A percentile compares a stretch with the other conserved stretches of the same genome.
These are phyloP conservation scores for Caerostris darwini DNA, from an alignment of 1,140 invertebrate genomes.

Conservation along the genomic window DNA sequence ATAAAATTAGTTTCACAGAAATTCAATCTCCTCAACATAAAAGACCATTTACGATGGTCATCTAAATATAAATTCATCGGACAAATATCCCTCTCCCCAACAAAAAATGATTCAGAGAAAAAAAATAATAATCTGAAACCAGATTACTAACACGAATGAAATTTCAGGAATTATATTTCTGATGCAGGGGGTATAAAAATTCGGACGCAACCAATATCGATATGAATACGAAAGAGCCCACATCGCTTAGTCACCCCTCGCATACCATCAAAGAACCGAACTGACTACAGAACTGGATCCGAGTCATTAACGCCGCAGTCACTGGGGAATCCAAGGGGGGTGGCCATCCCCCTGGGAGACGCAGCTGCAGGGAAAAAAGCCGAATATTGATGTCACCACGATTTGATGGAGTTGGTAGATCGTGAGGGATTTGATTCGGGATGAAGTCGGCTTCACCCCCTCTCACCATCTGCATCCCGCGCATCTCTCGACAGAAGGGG, in stretches of 20 bases:
- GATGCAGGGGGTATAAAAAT: slow-evolving; percentile 31
- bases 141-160: not conserved
- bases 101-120: not conserved
- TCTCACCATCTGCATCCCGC: slow-evolving; percentile 54
- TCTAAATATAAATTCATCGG: not conserved
- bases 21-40: too few relatives aligned
- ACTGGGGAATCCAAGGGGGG: not conserved
- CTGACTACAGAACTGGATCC: slow-evolving; percentile 38
- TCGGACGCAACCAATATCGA: slow-evolving; percentile 6
- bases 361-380: slow-evolving; percentile 48
- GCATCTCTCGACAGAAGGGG: not conserved
- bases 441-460: not conserved
- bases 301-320: slow-evolving; percentile 69
- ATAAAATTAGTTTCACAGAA: too few relatives aligned
- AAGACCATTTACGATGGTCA: not conserved
- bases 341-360: not conserved
- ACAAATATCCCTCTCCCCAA: not conserved
- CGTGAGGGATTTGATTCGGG: slow-evolving; percentile 5
- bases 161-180: slow-evolving; percentile 27
- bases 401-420: slow-evolving; percentile 68
- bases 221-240: slow-evolving; percentile 26
- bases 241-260: slow-evolving; percentile 58
- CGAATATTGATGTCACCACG: slow-evolving; percentile 75
- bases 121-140: not conserved
- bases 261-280: slow-evolving; percentile 64